A percentile compares a stretch with the other conserved stretches of the same genome.
Evolutionary conservation across 2,113 vertebrate genomes (phyloP).

Genomic region (Apaloderma vittatum): DNA sequence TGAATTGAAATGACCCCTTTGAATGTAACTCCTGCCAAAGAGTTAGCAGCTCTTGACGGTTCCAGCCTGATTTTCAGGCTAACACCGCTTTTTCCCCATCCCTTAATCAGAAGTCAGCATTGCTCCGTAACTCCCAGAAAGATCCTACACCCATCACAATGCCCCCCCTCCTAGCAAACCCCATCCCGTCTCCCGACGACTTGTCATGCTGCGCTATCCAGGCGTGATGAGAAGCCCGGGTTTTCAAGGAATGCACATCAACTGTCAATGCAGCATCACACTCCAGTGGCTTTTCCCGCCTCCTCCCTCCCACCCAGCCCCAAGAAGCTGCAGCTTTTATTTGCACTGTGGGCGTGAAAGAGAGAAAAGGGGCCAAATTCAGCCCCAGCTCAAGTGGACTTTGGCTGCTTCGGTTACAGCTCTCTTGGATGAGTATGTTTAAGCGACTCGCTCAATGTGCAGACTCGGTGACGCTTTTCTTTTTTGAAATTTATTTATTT

Average conservation of each 20-base stretch:
- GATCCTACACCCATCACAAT: background rate
- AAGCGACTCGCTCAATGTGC: background rate
- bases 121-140: background rate
- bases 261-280: conserved; percentile 20
- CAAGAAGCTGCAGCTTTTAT: conserved; percentile 3
- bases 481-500: too few species aligned
- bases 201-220: background rate
- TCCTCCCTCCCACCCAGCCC: conserved; percentile 22
- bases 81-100: background rate
- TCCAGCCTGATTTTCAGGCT: background rate
- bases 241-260: conserved; percentile 27
- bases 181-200: background rate
- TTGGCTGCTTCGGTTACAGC: background rate
- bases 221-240: background rate
- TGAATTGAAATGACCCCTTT: background rate
- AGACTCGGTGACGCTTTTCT: background rate
- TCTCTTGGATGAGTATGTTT: background rate
- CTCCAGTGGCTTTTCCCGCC: background rate
- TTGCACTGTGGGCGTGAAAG: conserved; percentile 18
- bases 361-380: conserved; percentile 13
- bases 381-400: background rate
- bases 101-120: background rate
- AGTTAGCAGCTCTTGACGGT: background rate
- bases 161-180: background rate
- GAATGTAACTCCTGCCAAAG: background rate